Evolutionary conservation across 2,113 vertebrate species (phyloP).

Genomic region (Tapirus terrestris): DNA sequence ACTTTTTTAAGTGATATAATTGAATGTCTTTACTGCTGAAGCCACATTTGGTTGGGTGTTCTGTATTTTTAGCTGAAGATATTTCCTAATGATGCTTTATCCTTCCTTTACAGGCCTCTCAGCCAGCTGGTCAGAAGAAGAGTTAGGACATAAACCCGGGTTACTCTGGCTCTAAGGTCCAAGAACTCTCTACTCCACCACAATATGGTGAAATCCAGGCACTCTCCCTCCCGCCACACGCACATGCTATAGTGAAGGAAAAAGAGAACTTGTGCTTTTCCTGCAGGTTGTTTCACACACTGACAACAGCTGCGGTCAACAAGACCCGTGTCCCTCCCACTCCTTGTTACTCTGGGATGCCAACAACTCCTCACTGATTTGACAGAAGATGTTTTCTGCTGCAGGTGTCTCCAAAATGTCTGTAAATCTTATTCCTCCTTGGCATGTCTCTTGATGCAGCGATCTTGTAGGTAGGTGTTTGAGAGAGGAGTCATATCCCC

Average conservation of each 20-base stretch:
- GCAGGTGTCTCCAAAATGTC: neutral
- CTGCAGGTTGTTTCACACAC: neutral
- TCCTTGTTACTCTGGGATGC: neutral
- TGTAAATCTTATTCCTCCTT: neutral
- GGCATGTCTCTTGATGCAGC: neutral
- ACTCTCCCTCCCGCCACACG: no score
- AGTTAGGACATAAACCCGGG: neutral
- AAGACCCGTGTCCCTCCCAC: neutral
- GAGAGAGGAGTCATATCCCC: neutral
- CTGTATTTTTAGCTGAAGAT: slow-evolving; percentile 12
- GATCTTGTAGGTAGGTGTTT: neutral
- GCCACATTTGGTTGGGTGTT: neutral
- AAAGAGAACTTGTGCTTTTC: neutral
- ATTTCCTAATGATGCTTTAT: neutral
- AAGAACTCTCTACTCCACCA: neutral
- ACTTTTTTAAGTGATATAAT: neutral
- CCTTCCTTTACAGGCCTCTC: neutral
- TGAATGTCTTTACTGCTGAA: neutral
- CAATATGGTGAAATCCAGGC: neutral
- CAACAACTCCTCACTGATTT: neutral
- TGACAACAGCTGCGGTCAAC: no score
- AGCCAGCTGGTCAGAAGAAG: neutral
- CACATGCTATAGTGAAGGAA: neutral
- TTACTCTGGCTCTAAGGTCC: neutral
- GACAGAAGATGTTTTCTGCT: neutral